phyloP scores from a whole-genome alignment of 1,140 invertebrate species.

The Manduca sexta region DNA sequence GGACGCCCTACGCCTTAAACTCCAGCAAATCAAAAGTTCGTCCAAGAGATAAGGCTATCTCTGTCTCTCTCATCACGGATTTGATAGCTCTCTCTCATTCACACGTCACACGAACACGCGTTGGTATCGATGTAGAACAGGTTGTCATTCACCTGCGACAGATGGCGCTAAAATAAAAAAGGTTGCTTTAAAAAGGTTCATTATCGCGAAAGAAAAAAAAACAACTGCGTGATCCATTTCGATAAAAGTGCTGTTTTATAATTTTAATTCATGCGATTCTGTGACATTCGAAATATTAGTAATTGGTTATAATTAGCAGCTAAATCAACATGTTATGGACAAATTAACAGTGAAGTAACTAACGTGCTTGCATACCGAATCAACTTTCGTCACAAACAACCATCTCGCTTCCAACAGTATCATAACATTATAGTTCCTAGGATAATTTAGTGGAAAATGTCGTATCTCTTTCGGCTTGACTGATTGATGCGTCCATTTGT shows the following conservation, averaged over 20 bases:
- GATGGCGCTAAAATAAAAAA: too few relatives aligned
- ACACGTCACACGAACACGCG: slow-evolving; percentile 4
- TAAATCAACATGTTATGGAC: too few relatives aligned
- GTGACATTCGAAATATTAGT: too few relatives aligned
- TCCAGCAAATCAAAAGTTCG: slow-evolving; percentile 71
- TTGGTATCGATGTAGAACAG: neutral
- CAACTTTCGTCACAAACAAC: too few relatives aligned
- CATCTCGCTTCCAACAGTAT: too few relatives aligned
- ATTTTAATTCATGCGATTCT: neutral
- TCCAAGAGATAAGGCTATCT: slow-evolving; percentile 60
- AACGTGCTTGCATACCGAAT: too few relatives aligned
- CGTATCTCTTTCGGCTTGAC: slow-evolving; percentile 1
- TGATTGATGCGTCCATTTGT: slow-evolving; percentile 13
- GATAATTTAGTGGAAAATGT: neutral
- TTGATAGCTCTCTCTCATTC: slow-evolving; percentile 26
- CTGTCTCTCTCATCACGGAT: slow-evolving; percentile 16
- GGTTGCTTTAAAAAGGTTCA: too few relatives aligned
- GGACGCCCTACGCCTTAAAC: slow-evolving; percentile 62
- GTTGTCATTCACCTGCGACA: neutral
- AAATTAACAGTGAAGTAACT: too few relatives aligned
- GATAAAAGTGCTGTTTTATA: neutral
- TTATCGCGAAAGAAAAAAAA: too few relatives aligned
- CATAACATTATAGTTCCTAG: neutral
- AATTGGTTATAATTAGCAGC: too few relatives aligned
- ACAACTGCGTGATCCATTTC: too few relatives aligned